A percentile compares a stretch with the other conserved stretches of the same genome.
These are phyloP conservation scores for Bubalus kerabau DNA, from an alignment of 2,113 vertebrate genomes.

Conservation along the genomic window DNA sequence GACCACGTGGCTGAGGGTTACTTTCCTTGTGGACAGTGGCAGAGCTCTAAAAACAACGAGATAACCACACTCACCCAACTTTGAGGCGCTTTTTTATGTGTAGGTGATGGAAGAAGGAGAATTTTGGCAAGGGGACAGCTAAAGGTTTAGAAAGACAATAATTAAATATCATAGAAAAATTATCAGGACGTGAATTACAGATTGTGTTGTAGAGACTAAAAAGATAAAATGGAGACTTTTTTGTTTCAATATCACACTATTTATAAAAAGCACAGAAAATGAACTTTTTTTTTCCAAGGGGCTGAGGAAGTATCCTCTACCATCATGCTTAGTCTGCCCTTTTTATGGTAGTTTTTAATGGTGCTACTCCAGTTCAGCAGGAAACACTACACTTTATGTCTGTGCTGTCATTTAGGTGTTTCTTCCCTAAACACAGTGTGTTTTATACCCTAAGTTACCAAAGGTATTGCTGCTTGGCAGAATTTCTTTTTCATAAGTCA, in stretches of 20 bases:
- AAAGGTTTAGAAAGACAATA: neutral
- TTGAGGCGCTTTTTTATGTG: neutral
- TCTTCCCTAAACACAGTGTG: neutral
- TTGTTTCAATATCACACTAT: neutral
- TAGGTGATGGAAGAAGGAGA: neutral
- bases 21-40: neutral
- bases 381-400: conserved; percentile 10
- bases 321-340: neutral
- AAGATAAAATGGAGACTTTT: neutral
- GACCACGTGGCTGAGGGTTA: rapidly evolving
- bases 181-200: neutral
- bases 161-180: neutral
- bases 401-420: neutral
- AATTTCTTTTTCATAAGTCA: conserved; percentile 52
- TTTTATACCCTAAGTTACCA: neutral
- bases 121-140: neutral
- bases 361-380: neutral
- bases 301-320: neutral
- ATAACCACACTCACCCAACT: neutral
- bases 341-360: neutral
- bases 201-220: neutral
- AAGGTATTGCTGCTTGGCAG: neutral
- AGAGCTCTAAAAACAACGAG: neutral
- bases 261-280: neutral
- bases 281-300: neutral